Evolutionary conservation across 2,113 vertebrate genomes (phyloP).

Genomic region (Stegostoma tigrinum): DNA sequence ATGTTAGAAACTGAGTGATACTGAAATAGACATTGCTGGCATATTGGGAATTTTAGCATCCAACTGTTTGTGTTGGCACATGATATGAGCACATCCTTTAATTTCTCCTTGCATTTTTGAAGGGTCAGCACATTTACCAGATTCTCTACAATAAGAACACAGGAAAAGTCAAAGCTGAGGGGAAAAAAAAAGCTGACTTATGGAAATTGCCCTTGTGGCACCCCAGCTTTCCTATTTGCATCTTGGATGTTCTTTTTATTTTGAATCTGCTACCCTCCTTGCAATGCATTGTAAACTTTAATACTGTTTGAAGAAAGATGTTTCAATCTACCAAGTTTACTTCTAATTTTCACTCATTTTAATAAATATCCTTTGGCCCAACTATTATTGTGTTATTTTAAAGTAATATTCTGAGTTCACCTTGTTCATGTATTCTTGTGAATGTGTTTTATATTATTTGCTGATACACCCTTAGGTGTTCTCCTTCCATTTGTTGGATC

Average conservation of each 20-base stretch:
- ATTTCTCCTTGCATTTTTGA: not conserved
- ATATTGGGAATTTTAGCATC: not conserved
- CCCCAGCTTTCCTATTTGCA: not conserved
- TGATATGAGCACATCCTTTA: not conserved
- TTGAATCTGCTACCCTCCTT: not conserved
- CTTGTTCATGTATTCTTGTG: not conserved
- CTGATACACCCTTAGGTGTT: not conserved
- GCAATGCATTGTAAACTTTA: not conserved
- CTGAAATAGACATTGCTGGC: not conserved
- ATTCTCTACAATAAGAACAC: slow-evolving; percentile 1
- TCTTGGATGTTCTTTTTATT: not conserved
- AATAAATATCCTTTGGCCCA: not conserved
- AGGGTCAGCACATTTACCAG: not conserved
- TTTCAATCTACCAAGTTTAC: not conserved
- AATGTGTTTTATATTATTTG: not conserved
- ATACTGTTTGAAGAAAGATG: not conserved
- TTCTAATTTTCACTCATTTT: not conserved
- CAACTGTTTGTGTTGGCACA: not conserved
- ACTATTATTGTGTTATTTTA: not conserved
- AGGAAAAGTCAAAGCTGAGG: not conserved
- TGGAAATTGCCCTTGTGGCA: not conserved
- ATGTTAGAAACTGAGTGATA: not conserved
- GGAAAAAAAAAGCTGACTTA: not conserved
- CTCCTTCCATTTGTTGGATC: no score
- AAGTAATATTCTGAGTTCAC: not conserved